A percentile compares a stretch with the other conserved stretches of the same genome.
These are phyloP conservation scores for Merluccius polli DNA, from an alignment of 2,797 vertebrate species.

Conservation along the genomic window DNA sequence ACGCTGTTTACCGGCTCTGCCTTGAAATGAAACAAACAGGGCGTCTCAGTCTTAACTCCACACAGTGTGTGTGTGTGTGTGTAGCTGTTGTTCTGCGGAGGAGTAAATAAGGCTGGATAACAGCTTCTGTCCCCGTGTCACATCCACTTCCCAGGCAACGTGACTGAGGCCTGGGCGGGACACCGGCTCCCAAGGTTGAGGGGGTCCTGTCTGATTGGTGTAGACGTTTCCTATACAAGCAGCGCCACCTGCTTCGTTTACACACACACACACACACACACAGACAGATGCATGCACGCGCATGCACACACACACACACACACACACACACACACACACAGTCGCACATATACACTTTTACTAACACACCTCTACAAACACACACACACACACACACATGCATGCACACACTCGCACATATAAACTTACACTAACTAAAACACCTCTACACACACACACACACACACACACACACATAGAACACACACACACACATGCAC, in stretches of 20 bases:
- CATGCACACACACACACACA: conserved; percentile 10
- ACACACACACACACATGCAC: conserved; percentile 12
- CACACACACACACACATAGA: conserved; percentile 28
- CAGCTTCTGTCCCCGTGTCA: conserved; percentile 70
- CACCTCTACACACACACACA: conserved; percentile 10
- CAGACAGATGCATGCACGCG: conserved; percentile 22
- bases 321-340: neutral
- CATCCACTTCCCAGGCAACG: conserved; percentile 60
- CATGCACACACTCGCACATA: conserved; percentile 11
- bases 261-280: conserved; percentile 20
- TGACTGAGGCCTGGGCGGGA: conserved; percentile 61
- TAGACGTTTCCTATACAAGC: conserved; percentile 70
- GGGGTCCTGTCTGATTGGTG: conserved; percentile 68
- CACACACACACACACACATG: neutral
- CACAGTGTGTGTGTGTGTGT: conserved; percentile 21
- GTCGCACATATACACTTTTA: neutral
- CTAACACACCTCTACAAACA: neutral
- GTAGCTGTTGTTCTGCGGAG: conserved; percentile 41
- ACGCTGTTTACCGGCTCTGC: neutral
- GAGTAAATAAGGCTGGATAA: conserved; percentile 71
- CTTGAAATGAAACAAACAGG: neutral
- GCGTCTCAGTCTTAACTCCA: neutral
- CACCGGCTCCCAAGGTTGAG: conserved; percentile 71
- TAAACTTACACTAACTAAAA: conserved; percentile 23
- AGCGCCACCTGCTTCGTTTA: conserved; percentile 59